Conservation (phyloP, 2,797 vertebrate species). For the Hapalemur alaotrensis region DNA sequence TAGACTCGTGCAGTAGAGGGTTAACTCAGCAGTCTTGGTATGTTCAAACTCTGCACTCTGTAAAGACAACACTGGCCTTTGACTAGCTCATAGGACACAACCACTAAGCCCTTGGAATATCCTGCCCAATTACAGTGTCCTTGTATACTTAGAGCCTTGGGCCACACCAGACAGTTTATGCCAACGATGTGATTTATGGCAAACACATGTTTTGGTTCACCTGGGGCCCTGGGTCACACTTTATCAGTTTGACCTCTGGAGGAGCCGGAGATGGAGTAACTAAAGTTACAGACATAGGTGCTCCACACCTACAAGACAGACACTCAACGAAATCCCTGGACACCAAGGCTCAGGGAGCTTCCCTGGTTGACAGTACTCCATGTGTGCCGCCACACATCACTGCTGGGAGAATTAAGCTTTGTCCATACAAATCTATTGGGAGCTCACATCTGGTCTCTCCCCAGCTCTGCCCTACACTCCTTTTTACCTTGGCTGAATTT, state of each 20-base stretch:
- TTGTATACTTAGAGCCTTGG: neutral
- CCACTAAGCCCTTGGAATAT: neutral
- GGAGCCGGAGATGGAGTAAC: neutral
- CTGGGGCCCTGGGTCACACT: neutral
- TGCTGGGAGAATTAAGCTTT: neutral
- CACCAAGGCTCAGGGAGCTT: neutral
- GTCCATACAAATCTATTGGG: neutral
- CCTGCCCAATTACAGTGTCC: neutral
- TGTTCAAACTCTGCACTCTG: neutral
- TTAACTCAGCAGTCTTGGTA: neutral
- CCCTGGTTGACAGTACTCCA: neutral
- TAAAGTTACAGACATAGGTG: neutral
- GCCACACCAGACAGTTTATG: neutral
- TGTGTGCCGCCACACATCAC: rapidly evolving
- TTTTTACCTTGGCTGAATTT: neutral
- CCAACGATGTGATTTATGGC: neutral
- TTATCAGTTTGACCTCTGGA: neutral
- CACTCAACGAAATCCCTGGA: neutral
- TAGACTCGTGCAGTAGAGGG: neutral
- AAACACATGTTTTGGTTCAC: neutral
- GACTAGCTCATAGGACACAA: neutral
- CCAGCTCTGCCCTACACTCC: neutral
- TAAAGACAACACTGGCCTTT: neutral
- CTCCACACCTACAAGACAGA: neutral
- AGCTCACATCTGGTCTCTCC: neutral